Evolutionary conservation across 2,797 vertebrate genomes (phyloP), one percentile per base, ranked within the genome.

Genomic region (Kryptolebias ocellatus): DNA sequence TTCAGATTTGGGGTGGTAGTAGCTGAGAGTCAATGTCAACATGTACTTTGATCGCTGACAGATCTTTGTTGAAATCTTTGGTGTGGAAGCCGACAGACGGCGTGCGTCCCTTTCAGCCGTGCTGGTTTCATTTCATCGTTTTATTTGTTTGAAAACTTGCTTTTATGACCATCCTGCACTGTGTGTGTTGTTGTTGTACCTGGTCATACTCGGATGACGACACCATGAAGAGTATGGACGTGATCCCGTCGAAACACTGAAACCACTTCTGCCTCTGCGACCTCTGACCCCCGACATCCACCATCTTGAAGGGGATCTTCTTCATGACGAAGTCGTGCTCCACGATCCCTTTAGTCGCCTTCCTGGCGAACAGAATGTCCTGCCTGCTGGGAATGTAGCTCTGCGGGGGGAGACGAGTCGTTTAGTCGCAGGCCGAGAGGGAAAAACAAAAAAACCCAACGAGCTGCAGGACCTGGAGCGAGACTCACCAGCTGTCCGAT

Each of bases 181-280:
- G 5, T 3, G 0, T 0, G 4, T 24, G 42, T 16, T 8, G 3
- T 39, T 37, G 0, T 2, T 0, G 4, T 79, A 92, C 91, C 92
- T 98, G 97, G 83, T 98, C 97, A 0, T 95, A 99, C 72, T 99
- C 97, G 0, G 96, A 98, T 6, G 97, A 99, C 0, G 97, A 99
- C 50, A 96, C 97, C 96, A 98, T 97, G 89, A 99, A 99, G 70
- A 99, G 93, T 79, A 99, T 99, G 0, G 97, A 99, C 0, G 97
- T 99, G 89, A 99, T 98, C 10, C 97, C 96, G 27, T 98, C 97
- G 1, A 99, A 99, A 85, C 97, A 99, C 92, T 98, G 97, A 86
- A 99, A 99, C 97, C 97, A 99, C 84, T 98, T 99, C 76, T 99
- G 97, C 76, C 97, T 95, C 90, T 99, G 97, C 0, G 97, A 99